phyloP scores from a whole-genome alignment of 1,140 invertebrate genomes.

The Aphis gossypii region DNA sequence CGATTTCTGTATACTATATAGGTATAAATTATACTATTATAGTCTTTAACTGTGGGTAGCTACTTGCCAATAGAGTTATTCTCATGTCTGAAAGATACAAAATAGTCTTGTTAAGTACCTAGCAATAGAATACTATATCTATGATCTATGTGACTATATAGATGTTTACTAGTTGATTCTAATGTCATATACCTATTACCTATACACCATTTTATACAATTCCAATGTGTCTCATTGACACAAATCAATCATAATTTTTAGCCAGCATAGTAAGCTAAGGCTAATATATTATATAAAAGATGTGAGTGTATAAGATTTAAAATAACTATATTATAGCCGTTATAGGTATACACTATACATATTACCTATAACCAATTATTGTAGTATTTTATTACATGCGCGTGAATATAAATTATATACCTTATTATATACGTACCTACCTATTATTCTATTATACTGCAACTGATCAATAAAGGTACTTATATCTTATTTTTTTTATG shows the following conservation, averaged over 20 bases:
- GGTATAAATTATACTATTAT: too few species aligned
- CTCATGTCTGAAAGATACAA: neutral
- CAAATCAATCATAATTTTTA: neutral
- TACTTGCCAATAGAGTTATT: too few species aligned
- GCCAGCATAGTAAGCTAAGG: neutral
- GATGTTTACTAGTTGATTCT: too few species aligned
- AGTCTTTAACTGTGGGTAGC: neutral
- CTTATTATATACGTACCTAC: neutral
- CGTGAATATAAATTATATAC: neutral
- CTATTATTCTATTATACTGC: neutral
- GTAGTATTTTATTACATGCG: neutral
- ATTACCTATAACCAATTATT: neutral
- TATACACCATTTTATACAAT: too few species aligned
- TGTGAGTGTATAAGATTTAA: neutral
- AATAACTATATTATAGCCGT: neutral
- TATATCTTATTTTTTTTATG: neutral
- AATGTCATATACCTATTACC: too few species aligned
- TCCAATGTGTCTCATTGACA: neutral
- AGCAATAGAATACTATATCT: neutral
- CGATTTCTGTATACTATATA: neutral
- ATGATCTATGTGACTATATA: too few species aligned
- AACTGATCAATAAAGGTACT: too few species aligned
- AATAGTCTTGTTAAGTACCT: neutral
- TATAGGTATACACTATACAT: neutral
- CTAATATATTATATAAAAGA: neutral